Percentiles rank a stretch among this genome's conserved stretches.
phyloP scores from a whole-genome alignment of 2,797 vertebrate species.

The Masticophis lateralis region DNA sequence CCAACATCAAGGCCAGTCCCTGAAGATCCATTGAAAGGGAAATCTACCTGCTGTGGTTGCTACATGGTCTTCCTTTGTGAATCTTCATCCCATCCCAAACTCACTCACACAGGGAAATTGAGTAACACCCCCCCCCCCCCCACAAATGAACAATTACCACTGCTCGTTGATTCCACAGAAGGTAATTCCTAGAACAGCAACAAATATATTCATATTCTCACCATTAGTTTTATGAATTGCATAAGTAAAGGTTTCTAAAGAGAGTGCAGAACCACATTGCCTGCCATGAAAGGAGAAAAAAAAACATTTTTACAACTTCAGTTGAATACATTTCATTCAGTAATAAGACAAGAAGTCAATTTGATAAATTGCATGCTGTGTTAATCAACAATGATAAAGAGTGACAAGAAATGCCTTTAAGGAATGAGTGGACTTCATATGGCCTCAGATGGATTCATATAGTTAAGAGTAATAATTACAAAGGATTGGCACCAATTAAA shows the following conservation, averaged over 20 bases:
- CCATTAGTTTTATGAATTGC: conserved; percentile 58
- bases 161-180: conserved; percentile 60
- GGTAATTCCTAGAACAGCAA: conserved; percentile 50
- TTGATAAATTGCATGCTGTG: neutral
- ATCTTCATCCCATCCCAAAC: neutral
- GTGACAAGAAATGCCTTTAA: neutral
- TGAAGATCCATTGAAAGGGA: neutral
- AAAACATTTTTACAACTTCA: neutral
- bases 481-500: neutral
- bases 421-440: neutral
- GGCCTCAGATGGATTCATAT: neutral
- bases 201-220: conserved; percentile 59
- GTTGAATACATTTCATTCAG: neutral
- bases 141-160: conserved; percentile 23
- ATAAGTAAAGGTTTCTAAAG: conserved; percentile 65
- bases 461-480: neutral
- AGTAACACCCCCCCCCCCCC: neutral
- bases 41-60: neutral
- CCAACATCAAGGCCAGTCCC: neutral
- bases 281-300: conserved; percentile 32
- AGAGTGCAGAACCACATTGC: conserved; percentile 65
- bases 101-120: neutral
- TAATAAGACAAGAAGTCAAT: neutral
- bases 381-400: neutral
- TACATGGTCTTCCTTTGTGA: neutral